Percentiles rank a stretch among this genome's conserved stretches.
Conservation (phyloP, 2,113 vertebrate species). For the Corythornis cristatus region DNA sequence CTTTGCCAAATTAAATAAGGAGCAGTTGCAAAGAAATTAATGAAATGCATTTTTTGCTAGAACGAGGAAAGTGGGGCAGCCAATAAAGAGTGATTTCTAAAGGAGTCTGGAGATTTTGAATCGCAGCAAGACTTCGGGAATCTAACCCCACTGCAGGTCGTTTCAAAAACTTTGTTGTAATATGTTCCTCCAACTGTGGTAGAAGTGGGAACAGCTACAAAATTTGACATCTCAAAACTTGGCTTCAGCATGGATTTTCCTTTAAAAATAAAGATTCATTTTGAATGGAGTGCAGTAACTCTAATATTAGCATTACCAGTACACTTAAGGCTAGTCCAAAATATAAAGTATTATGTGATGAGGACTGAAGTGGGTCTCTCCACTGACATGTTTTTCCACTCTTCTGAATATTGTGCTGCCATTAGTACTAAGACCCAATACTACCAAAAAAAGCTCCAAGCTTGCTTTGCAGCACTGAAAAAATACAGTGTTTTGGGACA, state of each 20-base stretch:
- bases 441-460: neutral
- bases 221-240: conserved; percentile 24
- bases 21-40: conserved; percentile 34
- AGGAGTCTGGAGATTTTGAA: neutral
- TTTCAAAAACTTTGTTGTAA: conserved; percentile 20
- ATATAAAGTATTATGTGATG: neutral
- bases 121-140: neutral
- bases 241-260: conserved; percentile 31
- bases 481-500: neutral
- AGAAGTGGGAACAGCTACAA: conserved; percentile 34
- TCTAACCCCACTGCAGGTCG: neutral
- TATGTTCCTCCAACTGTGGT: conserved; percentile 10
- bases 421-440: neutral
- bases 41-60: neutral
- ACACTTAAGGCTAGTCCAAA: neutral
- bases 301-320: neutral
- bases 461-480: neutral
- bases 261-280: conserved; percentile 33
- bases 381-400: neutral
- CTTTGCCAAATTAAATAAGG: conserved; percentile 38
- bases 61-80: neutral
- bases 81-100: conserved; percentile 36
- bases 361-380: neutral
- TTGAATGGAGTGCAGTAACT: neutral
- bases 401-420: neutral